Percentiles rank a stretch among this genome's conserved stretches.
phyloP scores from a whole-genome alignment of 2,113 vertebrate species.

The Psophia crepitans region DNA sequence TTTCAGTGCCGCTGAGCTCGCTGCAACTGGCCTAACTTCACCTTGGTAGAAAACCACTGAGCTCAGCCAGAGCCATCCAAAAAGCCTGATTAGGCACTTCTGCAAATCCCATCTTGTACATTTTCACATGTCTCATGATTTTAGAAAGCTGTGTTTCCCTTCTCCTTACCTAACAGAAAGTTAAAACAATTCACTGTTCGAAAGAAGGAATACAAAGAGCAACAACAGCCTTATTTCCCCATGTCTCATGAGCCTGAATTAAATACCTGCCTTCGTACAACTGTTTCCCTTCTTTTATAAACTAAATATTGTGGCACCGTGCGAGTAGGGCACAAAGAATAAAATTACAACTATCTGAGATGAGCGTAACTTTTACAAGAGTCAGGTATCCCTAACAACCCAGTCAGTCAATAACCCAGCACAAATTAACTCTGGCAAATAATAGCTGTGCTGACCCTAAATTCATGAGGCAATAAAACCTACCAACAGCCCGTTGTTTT shows the following conservation, averaged over 20 bases:
- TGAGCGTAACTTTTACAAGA: conserved; percentile 37
- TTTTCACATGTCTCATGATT: fast-evolving
- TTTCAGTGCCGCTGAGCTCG: not conserved
- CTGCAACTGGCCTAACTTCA: not conserved
- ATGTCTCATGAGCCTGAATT: not conserved
- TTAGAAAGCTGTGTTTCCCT: not conserved
- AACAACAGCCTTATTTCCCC: not conserved
- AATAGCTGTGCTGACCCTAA: conserved; percentile 58
- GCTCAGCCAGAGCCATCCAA: not conserved
- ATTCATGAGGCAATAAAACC: conserved; percentile 44
- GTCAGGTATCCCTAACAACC: conserved; percentile 28
- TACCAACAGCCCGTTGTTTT: not conserved
- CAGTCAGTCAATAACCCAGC: conserved; percentile 20
- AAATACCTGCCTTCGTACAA: conserved; percentile 18
- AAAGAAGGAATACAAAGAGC: not conserved
- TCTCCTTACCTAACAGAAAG: not conserved
- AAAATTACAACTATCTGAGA: conserved; percentile 17
- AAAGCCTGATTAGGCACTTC: not conserved
- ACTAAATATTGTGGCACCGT: not conserved
- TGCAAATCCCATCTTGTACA: not conserved
- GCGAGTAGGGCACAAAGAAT: not conserved
- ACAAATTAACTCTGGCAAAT: conserved; percentile 53
- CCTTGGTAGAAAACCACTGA: not conserved
- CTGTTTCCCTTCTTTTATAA: not conserved
- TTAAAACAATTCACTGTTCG: not conserved